These are phyloP conservation scores for Zaprionus inermis DNA, from an alignment of 1,140 invertebrate genomes.

Conservation along the genomic window DNA sequence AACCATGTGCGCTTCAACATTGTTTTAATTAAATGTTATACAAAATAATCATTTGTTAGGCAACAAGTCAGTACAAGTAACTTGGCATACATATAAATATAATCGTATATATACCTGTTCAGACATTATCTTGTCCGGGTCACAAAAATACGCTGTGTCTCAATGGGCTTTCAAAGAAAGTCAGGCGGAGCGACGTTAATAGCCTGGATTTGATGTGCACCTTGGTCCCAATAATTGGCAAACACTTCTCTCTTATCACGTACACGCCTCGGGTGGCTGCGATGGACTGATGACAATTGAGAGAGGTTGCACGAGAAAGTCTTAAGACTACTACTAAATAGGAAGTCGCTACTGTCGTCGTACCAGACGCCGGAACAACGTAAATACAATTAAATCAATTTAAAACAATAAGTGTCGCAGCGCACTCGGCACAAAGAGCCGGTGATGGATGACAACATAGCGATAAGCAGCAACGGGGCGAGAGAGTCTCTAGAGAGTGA, in stretches of 20 bases:
- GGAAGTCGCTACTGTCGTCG: constrained; percentile 62
- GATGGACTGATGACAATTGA: constrained; percentile 47
- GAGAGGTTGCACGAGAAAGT: constrained; percentile 31
- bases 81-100: not conserved
- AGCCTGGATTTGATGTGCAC: not conserved
- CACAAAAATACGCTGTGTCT: not conserved
- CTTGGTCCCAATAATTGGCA: constrained; percentile 7
- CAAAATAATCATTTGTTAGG: not conserved
- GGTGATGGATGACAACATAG: constrained; percentile 55
- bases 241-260: constrained; percentile 37
- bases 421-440: constrained; percentile 58
- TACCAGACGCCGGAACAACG: constrained; percentile 63
- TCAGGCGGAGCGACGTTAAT: not conserved
- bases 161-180: not conserved
- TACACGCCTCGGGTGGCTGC: constrained; percentile 10
- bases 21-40: not conserved
- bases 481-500: constrained; percentile 19
- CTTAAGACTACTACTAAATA: constrained; percentile 58
- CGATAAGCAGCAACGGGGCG: constrained; percentile 54
- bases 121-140: constrained; percentile 1
- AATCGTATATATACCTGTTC: constrained; percentile 1
- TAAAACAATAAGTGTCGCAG: constrained; percentile 75
- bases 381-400: constrained; percentile 82
- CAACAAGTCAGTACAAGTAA: not conserved
- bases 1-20: not conserved